Evolutionary conservation across 2,888 invertebrate genomes (phyloP).

Genomic region (Drosophila subquinaria): DNA sequence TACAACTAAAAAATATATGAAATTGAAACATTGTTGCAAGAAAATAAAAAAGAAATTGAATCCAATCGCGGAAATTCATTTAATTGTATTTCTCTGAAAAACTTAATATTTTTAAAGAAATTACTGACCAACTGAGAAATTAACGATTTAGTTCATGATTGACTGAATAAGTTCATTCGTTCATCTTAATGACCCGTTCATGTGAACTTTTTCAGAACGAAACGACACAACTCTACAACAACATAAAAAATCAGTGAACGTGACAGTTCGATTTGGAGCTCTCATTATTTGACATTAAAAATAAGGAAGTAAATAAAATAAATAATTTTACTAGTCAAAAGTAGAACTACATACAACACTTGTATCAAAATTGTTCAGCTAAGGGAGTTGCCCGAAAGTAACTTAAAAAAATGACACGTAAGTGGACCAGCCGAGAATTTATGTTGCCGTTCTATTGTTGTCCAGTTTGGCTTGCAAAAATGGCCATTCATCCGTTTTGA

Average conservation of each 20-base stretch:
- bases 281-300: conserved; percentile 17
- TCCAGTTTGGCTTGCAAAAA: conserved; percentile 1
- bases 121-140: too few relatives aligned
- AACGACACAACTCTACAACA: background rate
- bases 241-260: conserved; percentile 11
- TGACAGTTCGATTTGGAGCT: conserved; percentile 18
- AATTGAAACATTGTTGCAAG: too few relatives aligned
- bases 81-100: too few relatives aligned
- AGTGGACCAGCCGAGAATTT: conserved; percentile 32
- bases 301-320: conserved; percentile 9
- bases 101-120: too few relatives aligned
- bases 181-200: too few relatives aligned
- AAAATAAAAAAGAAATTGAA: too few relatives aligned
- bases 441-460: conserved; percentile 16
- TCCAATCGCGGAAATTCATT: too few relatives aligned
- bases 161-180: too few relatives aligned
- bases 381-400: conserved; percentile 38
- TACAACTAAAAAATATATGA: too few relatives aligned
- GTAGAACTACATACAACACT: conserved; percentile 15
- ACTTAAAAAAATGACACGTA: conserved; percentile 64
- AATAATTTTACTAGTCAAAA: conserved; percentile 7
- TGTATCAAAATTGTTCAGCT: conserved; percentile 34
- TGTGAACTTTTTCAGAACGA: too few relatives aligned
- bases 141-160: too few relatives aligned
- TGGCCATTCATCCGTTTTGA: background rate